Percentiles rank a stretch among this genome's conserved stretches.
phyloP scores from a whole-genome alignment of 1,140 invertebrate genomes.

The Drosophila mauritiana region DNA sequence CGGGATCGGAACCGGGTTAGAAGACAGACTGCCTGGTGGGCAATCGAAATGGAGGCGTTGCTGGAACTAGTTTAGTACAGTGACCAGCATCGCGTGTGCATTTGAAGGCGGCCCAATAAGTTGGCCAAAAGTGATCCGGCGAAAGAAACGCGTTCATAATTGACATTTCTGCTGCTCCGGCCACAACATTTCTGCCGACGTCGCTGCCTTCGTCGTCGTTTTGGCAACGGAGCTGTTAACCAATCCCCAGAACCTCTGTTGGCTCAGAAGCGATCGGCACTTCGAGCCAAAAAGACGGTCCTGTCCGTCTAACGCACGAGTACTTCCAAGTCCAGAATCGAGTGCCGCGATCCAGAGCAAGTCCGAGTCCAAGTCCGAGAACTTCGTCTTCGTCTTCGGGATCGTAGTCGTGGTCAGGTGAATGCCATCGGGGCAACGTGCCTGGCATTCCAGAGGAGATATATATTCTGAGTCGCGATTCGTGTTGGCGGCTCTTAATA shows the following conservation, averaged over 20 bases:
- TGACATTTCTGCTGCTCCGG: conserved; percentile 60
- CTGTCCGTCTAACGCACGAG: conserved; percentile 58
- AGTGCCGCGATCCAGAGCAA: conserved; percentile 25
- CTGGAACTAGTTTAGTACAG: conserved; percentile 66
- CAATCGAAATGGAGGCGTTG: conserved; percentile 44
- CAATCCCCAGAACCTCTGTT: conserved; percentile 60
- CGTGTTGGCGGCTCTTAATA: conserved; percentile 48
- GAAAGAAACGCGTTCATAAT: conserved; percentile 63
- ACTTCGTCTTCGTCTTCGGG: conserved; percentile 26
- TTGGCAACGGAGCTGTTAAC: conserved; percentile 70
- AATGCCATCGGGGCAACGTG: conserved; percentile 78
- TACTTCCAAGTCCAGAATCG: conserved; percentile 2
- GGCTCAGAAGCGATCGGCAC: conserved; percentile 78
- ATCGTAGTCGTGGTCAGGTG: conserved; percentile 63
- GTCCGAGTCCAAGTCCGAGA: conserved; percentile 34
- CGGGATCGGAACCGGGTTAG: conserved; percentile 8
- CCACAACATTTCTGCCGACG: conserved; percentile 31
- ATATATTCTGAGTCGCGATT: conserved; percentile 49
- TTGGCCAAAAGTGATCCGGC: conserved; percentile 51
- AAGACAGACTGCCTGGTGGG: conserved; percentile 30
- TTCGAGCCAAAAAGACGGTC: conserved; percentile 70
- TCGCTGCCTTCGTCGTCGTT: conserved; percentile 29
- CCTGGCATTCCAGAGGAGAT: conserved; percentile 62
- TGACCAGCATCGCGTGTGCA: conserved; percentile 38
- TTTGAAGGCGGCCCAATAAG: conserved; percentile 59